Evolutionary conservation across 2,113 vertebrate genomes (phyloP).

Genomic region (Pteropus alecto): DNA sequence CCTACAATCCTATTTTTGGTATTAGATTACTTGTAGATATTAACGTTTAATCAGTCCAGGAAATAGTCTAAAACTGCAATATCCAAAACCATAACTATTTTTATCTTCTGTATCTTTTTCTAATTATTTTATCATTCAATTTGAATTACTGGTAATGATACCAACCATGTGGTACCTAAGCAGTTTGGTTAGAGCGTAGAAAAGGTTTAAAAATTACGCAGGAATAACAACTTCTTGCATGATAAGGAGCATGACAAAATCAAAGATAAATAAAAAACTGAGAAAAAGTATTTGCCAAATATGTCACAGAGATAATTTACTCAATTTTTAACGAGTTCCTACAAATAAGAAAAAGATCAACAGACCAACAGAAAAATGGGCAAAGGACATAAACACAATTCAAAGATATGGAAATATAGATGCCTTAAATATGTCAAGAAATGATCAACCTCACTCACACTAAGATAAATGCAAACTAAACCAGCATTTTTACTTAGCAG

Average conservation of each 20-base stretch:
- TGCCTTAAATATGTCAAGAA: background rate
- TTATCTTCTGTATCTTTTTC: conserved; percentile 6
- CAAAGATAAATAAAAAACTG: background rate
- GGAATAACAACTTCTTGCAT: background rate
- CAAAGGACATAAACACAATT: background rate
- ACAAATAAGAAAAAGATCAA: background rate
- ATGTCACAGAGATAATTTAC: background rate
- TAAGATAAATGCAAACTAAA: conserved; percentile 23
- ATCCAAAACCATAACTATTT: background rate
- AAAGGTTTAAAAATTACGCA: background rate
- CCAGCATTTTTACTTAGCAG: background rate
- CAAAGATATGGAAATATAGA: background rate
- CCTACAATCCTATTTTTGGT: background rate
- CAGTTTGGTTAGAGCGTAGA: background rate
- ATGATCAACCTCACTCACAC: background rate
- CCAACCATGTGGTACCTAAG: background rate
- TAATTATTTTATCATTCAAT: background rate
- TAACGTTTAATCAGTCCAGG: background rate
- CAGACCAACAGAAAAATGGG: background rate
- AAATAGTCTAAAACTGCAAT: background rate
- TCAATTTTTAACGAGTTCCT: background rate
- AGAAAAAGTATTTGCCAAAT: background rate
- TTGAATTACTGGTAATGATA: background rate
- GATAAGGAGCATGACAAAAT: background rate
- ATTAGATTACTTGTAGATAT: background rate